Evolutionary conservation across 2,113 vertebrate genomes (phyloP), one percentile per base, ranked within the genome.

Genomic region (Rhinoderma darwinii): DNA sequence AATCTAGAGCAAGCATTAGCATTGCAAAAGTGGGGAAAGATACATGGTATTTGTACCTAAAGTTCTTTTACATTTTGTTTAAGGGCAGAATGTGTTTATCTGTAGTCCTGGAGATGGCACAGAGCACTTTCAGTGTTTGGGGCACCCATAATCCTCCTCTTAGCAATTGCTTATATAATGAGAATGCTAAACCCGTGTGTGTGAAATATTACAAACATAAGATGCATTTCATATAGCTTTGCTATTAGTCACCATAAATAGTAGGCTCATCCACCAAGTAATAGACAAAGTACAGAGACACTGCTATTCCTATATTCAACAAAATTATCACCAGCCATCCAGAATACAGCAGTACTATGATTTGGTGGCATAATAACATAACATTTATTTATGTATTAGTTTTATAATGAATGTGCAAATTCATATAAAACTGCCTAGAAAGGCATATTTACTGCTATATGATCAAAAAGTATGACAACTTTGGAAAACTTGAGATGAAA

Each of bases 141-240:
- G 22, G 22, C 37, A 74, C 72, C 39, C 39, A 4, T 41, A 43
- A 43, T 74, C 20, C 22, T n/a, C 35, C 20, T 20, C 35, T 18
- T 39, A 41, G 18, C 22, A 32, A 32, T 41, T 25, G 37, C 22
- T 41, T 43, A 41, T 25, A 25, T 8, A 37, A 18, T 11, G 10
- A 74, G 39, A 10, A 22, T 10, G 39, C 72, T 50, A 50, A 54
- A 35, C 77, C 79, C 35, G 25, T n/a, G 63, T 35, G 56, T 68
- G 59, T 82, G 80, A 82, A 82, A 81, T 63, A 81, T 63, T 63
- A 59, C 25, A 44, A n/a, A 82, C 61, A 68, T 82, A 82, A 27
- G 41, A 47, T 47, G n/a, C 73, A 47, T 47, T 8, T 15, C 30
- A 73, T 73, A 73, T 10, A 73, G 37, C 35, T 25, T 73, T 25